Evolutionary conservation across 2,113 vertebrate genomes (phyloP), one percentile per base, ranked within the genome.

Genomic region (Noturus placidus): DNA sequence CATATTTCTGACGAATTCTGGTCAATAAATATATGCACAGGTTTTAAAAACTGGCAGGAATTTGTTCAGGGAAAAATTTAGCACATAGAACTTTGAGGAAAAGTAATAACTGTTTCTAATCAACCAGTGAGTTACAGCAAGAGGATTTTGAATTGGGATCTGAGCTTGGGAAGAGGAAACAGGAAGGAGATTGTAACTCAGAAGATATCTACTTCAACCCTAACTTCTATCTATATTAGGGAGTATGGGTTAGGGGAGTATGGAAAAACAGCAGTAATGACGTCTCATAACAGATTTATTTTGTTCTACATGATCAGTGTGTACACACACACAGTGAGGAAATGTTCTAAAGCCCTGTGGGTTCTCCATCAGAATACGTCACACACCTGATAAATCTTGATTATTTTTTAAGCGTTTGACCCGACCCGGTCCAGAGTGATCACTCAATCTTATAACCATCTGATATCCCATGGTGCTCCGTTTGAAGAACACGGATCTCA

Each of bases 211-310:
- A n/a, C n/a, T 4, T 42, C 0, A 42, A 46, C 5, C 42, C 42
- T 46, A 46, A 46, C 42, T 38, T 38, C 38, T 46, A 6, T 46
- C 42, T 46, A 46, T 46, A 46, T 46, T 46, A 27, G 20, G 8
- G 59, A 25, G 13, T 14, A n/a, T 10, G 9, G 9, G 9, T 11
- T 63, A 9, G 59, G 2, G 22, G 46, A 46, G 63, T 65, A 65
- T 5, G 8, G 13, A 15, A 35, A 15, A 38, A 35, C 15, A 35
- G 69, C 17, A 35, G 0, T 6, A 20, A 20, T 7, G 65, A 69
- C n/a, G n/a, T 82, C 35, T 63, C 79, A n/a, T 52, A 54, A 82
- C 59, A 88, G n/a, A 9, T 91, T 86, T 91, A 89, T 89, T 87
- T 70, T 63, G n/a, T 67, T 86, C 72, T 83, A 81, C 25, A 84